phyloP scores from a whole-genome alignment of 2,113 vertebrate species.

The Nibea albiflora region DNA sequence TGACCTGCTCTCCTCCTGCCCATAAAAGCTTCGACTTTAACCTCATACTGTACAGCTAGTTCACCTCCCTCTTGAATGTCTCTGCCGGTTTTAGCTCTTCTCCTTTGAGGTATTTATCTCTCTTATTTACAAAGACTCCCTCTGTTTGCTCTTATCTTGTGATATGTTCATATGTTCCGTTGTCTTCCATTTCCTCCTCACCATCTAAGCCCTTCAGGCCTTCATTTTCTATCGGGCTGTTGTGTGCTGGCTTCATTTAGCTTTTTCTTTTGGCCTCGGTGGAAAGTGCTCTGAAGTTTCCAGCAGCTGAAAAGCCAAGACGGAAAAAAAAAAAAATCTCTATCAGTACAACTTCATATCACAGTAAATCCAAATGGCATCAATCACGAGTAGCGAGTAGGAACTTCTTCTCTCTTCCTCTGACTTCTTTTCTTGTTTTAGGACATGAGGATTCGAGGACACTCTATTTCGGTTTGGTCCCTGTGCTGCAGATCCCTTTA shows the following conservation, averaged over 20 bases:
- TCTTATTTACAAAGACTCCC: conserved; percentile 33
- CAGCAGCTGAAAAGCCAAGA: not conserved
- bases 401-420: conserved; percentile 4
- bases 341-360: conserved; percentile 26
- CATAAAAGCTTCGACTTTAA: not conserved
- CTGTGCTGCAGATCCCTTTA: conserved; percentile 44
- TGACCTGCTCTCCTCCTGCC: conserved; percentile 23
- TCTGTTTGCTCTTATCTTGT: conserved; percentile 52
- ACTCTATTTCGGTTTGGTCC: conserved; percentile 63
- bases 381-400: not conserved
- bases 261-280: not conserved
- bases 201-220: conserved; percentile 26
- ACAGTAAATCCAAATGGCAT: conserved; percentile 21
- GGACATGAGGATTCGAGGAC: conserved; percentile 52
- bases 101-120: conserved; percentile 32
- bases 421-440: conserved; percentile 30
- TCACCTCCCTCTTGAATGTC: conserved; percentile 13
- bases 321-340: conserved; percentile 8
- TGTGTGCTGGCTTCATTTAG: conserved; percentile 8
- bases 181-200: conserved; percentile 24
- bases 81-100: conserved; percentile 16
- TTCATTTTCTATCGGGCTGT: conserved; percentile 15
- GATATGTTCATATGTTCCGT: conserved; percentile 35
- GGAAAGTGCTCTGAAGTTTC: conserved; percentile 31
- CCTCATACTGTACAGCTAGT: not conserved